Evolutionary conservation across 2,113 vertebrate genomes (phyloP).

Genomic region (Leucopsar rothschildi): DNA sequence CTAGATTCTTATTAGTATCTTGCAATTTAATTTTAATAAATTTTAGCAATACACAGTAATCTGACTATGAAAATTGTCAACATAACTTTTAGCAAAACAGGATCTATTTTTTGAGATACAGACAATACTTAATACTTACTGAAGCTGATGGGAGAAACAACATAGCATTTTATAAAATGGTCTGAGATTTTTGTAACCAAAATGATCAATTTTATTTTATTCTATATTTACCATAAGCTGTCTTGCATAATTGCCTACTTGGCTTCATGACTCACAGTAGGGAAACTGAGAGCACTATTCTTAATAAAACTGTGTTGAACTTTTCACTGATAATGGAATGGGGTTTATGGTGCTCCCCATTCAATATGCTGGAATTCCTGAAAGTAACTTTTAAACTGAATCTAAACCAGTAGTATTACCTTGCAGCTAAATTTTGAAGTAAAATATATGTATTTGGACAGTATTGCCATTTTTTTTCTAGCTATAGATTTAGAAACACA

Average conservation of each 20-base stretch:
- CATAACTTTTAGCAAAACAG: not conserved
- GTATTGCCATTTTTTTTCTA: not conserved
- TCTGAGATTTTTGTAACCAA: not conserved
- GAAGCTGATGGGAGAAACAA: not conserved
- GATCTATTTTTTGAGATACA: not conserved
- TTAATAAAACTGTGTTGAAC: not conserved
- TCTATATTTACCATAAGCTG: not conserved
- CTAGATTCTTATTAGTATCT: not conserved
- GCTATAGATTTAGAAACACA: constrained; percentile 27
- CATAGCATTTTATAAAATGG: not conserved
- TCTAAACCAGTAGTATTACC: not conserved
- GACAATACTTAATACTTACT: not conserved
- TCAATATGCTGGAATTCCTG: not conserved
- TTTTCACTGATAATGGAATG: not conserved
- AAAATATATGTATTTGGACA: not conserved
- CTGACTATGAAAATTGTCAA: not conserved
- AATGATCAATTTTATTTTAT: not conserved
- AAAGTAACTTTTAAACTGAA: not conserved
- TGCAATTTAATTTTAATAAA: not conserved
- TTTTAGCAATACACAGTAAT: not conserved
- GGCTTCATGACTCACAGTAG: not conserved
- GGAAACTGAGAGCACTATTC: not conserved
- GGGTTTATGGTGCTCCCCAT: not conserved
- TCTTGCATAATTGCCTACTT: not conserved
- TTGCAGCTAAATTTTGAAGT: not conserved